Base-by-base conservation (phyloP, 2,797 vertebrate species). In the Gymnodraco acuticeps region DNA sequence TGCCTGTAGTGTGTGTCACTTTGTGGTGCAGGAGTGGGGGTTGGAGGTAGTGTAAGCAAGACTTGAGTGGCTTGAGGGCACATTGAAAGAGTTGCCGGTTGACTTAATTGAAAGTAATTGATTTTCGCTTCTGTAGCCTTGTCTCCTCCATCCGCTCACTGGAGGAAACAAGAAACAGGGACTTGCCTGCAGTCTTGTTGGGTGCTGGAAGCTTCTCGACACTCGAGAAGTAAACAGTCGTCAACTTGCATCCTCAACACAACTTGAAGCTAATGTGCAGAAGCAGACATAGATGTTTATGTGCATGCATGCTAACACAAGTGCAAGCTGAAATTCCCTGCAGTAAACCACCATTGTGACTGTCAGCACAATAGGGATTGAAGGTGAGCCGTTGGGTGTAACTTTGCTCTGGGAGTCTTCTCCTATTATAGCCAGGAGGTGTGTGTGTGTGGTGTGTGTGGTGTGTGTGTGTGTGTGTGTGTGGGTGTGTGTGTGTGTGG, bases 61-160 rank as follows among this genome's bases (percentile, higher is more conserved):
- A 82, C 83, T 88, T 82, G 72, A 75, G 81, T 85, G 81, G 85
- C 90, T 88, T 45, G 41, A 70, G 85, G 90, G 89, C 90, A 88
- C 80, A 78, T 77, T 88, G 83, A 83, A 84, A 82, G 83, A 87
- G 63, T 92, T 85, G 85, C 90, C 72, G 69, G 80, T 89, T 95
- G 90, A 93, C 87, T 91, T 94, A 93, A 95, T 93, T 91, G 84
- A 88, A 91, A 87, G 83, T 93, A 93, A 94, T 92, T 92, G 90
- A 92, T 92, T 92, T 89, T 87, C 56, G 67, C 80, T 77, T 86
- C 70, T 43, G 56, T 27, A 66, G 72, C 78, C 78, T 84, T 75
- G 87, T 90, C 88, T 87, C 75, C 75, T 89, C 58, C 74, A 81
- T 87, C 81, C 33, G n/a, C 75, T 84, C 68, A 68, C 78, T 42